These are phyloP conservation scores for Dysmachus trigonus DNA, from an alignment of 2,888 invertebrate genomes.

Conservation along the genomic window DNA sequence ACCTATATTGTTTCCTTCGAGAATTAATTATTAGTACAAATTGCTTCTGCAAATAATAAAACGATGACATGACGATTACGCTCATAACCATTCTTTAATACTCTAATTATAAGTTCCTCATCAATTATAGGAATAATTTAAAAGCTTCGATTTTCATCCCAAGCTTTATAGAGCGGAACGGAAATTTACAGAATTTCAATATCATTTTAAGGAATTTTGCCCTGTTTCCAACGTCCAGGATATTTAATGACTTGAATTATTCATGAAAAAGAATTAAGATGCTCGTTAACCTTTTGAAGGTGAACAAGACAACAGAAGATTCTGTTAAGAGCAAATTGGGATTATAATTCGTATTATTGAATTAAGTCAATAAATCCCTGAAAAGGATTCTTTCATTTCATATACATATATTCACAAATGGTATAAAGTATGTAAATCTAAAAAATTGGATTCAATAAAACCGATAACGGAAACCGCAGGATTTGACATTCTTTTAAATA, in stretches of 20 bases:
- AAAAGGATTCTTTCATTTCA: not conserved
- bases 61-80: not conserved
- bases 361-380: not conserved
- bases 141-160: not conserved
- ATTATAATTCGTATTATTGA: not conserved
- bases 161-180: not conserved
- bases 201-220: not conserved
- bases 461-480: too few species aligned
- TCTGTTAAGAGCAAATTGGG: not conserved
- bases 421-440: not conserved
- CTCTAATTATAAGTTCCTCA: too few species aligned
- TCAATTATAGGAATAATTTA: not conserved
- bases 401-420: not conserved
- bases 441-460: not conserved
- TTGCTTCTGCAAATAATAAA: not conserved
- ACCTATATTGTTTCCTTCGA: not conserved
- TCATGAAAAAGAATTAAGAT: not conserved
- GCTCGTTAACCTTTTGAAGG: not conserved
- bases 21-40: not conserved
- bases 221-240: not conserved
- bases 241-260: not conserved
- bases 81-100: not conserved
- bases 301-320: not conserved
- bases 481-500: too few species aligned
- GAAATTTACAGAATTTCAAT: not conserved